A percentile compares a stretch with the other conserved stretches of the same genome.
phyloP scores from a whole-genome alignment of 2,113 vertebrate species.

The Colossoma macropomum region DNA sequence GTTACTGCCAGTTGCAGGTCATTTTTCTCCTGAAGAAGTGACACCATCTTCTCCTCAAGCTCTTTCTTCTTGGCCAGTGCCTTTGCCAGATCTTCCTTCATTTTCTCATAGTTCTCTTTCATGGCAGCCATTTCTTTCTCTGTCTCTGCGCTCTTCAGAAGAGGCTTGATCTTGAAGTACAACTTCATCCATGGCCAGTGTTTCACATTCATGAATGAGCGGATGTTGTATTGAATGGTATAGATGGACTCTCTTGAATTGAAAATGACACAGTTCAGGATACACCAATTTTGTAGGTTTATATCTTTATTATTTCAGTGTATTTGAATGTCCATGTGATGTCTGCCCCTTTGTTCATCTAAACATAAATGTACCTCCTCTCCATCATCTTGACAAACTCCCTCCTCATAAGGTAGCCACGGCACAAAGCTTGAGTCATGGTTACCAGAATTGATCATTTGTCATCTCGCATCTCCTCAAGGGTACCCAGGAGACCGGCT shows the following conservation, averaged over 20 bases:
- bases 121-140: slow-evolving; percentile 84
- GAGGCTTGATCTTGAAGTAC: slow-evolving; percentile 89
- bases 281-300: too few species aligned
- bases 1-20: slow-evolving; percentile 79
- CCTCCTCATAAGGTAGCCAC: too few species aligned
- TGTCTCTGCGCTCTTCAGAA: slow-evolving; percentile 79
- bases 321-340: slow-evolving; percentile 79
- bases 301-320: background rate
- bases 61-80: slow-evolving; percentile 83
- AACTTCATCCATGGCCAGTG: slow-evolving; percentile 94
- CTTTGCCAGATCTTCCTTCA: slow-evolving; percentile 80
- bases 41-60: slow-evolving; percentile 84
- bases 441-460: too few species aligned
- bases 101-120: slow-evolving; percentile 82
- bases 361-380: too few species aligned
- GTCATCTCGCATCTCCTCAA: slow-evolving; percentile 85
- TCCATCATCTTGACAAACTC: too few species aligned
- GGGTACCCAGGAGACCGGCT: slow-evolving; percentile 88
- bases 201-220: slow-evolving; percentile 92
- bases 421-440: too few species aligned
- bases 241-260: slow-evolving; percentile 79
- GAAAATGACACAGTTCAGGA: slow-evolving; percentile 34
- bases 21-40: slow-evolving; percentile 80
- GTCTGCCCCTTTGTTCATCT: too few species aligned
- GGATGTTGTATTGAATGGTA: slow-evolving; percentile 86